Evolutionary conservation across 2,113 vertebrate species (phyloP).

Genomic region (Diphyllodes magnificus): DNA sequence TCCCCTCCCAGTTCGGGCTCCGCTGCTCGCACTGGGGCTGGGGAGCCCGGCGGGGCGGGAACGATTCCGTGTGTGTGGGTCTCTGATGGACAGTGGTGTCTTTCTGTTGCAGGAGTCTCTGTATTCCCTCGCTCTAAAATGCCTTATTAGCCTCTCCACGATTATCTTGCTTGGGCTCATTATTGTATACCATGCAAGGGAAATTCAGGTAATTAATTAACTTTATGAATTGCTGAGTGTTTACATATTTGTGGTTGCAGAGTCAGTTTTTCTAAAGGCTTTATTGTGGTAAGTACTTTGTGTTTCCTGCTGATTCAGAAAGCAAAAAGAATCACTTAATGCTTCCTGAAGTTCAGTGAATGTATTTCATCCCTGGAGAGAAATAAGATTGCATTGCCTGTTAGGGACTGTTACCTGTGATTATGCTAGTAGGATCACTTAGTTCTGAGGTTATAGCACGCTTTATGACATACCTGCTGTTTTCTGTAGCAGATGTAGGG

Average conservation of each 20-base stretch:
- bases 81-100: conserved; percentile 19
- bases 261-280: not conserved
- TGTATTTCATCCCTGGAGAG: not conserved
- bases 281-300: not conserved
- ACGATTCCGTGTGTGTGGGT: not conserved
- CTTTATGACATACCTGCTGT: not conserved
- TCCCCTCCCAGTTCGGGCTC: not conserved
- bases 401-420: not conserved
- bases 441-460: not conserved
- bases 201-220: conserved; percentile 94
- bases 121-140: conserved; percentile 98
- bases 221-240: conserved; percentile 27
- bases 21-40: not conserved
- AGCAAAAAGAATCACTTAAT: not conserved
- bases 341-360: conserved; percentile 7
- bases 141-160: conserved; percentile 98
- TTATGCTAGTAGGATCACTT: not conserved
- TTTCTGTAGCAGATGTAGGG: not conserved
- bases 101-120: conserved; percentile 88
- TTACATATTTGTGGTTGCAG: not conserved
- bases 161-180: conserved; percentile 95
- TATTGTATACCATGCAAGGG: conserved; percentile 95
- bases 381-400: not conserved
- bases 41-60: not conserved
- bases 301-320: not conserved